Base-by-base conservation (phyloP, 2,113 vertebrate genomes). In the Elachura formosa region DNA sequence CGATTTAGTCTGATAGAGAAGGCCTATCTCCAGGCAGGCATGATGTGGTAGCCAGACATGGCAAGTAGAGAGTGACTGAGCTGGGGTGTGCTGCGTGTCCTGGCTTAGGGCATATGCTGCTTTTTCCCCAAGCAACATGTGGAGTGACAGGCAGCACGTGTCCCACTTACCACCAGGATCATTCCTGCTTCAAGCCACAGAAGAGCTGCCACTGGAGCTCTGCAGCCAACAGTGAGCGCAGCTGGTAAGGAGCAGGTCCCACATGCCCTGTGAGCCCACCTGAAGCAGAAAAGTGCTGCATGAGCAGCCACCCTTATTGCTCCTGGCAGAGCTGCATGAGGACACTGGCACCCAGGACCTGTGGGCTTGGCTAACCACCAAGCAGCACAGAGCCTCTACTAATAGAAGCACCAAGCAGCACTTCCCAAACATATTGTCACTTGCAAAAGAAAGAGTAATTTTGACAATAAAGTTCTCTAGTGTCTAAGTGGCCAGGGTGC, bases 141-240 rank as follows among this genome's bases (percentile, higher is more conserved):
- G 29, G 54, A 83, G 22, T 3, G 29, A 52, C 3, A 26, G 38
- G 58, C 58, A 84, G 45, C 49, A 10, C 7, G 23, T 11, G 41
- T 28, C 49, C 61, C 54, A 11, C 0, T 0, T 13, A 49, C 33
- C 8, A 4, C 29, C 1, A 0, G 2, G 2, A 66, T 38, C 38
- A 24, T 29, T 49, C 34, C 67, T 76, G 21, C 41, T 33, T 54
- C 0, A 1, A 72, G 62, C 49, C 5, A 3, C 66, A 18, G 52
- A n/a, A 67, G 25, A 82, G 51, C 71, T 43, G 43, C n/a, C n/a
- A 25, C 54, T 6, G 4, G 48, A 68, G 56, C 49, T 84, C 69
- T 45, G 38, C 34, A 48, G 87, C 67, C 2, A 0, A 25, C 46
- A 71, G 58, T 16, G 56, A 55, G 82, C 17, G 2, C 41, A 33